Conservation (phyloP, 2,797 vertebrate species). For the Kryptolebias ocellatus region DNA sequence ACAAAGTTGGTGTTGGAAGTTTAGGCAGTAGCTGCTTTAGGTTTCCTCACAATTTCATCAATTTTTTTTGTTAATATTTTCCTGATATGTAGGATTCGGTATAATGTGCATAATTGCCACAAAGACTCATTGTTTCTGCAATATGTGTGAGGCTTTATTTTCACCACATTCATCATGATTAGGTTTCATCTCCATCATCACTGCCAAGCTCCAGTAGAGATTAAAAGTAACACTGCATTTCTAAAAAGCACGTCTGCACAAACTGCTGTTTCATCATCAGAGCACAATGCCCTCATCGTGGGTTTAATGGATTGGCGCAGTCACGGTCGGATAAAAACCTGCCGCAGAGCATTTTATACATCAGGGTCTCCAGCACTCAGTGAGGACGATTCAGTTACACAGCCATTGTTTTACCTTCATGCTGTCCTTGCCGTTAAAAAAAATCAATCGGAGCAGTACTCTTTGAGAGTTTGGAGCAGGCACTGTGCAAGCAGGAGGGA, state of each 20-base stretch:
- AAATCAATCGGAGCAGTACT: constrained; percentile 73
- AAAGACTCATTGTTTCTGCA: background rate
- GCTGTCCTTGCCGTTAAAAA: constrained; percentile 57
- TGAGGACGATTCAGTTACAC: constrained; percentile 59
- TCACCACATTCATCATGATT: background rate
- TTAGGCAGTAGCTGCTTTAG: no score
- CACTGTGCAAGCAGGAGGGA: constrained; percentile 45
- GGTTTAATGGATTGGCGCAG: constrained; percentile 61
- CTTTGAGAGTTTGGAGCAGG: constrained; percentile 34
- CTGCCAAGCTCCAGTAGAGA: background rate
- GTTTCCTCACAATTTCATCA: no score
- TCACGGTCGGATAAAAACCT: constrained; percentile 35
- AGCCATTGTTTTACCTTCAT: constrained; percentile 62
- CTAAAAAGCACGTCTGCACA: background rate
- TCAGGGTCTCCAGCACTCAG: constrained; percentile 29
- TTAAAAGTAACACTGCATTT: background rate
- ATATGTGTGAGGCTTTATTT: background rate
- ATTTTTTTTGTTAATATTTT: background rate
- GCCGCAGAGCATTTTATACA: constrained; percentile 21
- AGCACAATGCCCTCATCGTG: constrained; percentile 17
- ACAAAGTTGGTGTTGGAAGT: no score
- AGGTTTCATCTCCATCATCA: background rate
- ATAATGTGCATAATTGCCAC: background rate
- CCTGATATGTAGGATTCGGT: background rate
- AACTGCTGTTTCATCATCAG: constrained; percentile 28